Conservation (phyloP, 2,797 vertebrate species). For the Intellagama lesueurii region DNA sequence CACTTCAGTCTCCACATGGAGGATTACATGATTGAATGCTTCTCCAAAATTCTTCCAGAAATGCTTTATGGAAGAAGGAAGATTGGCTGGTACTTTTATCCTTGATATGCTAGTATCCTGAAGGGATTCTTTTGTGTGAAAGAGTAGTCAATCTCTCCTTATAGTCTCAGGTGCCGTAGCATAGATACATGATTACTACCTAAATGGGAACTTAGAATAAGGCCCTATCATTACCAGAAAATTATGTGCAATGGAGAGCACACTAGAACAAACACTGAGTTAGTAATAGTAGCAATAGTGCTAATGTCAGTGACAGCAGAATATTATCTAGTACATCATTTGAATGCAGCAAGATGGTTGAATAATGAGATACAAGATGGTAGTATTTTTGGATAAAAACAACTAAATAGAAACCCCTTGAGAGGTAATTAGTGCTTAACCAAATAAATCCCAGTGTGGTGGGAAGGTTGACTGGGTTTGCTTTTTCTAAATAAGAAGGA, state of each 20-base stretch:
- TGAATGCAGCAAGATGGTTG: conserved; percentile 7
- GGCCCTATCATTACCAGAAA: background rate
- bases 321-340: background rate
- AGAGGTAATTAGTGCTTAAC: conserved; percentile 73
- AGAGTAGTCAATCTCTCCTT: background rate
- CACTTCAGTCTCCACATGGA: too few species aligned
- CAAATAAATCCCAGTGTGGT: conserved; percentile 46
- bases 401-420: conserved; percentile 61
- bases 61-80: background rate
- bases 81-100: too few species aligned
- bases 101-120: background rate
- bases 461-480: background rate
- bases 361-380: conserved; percentile 38
- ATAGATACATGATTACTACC: background rate
- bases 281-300: background rate
- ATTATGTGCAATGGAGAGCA: background rate
- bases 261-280: background rate
- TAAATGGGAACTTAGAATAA: background rate
- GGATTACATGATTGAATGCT: background rate
- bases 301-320: background rate
- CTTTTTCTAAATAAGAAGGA: conserved; percentile 42
- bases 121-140: background rate
- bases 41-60: background rate
- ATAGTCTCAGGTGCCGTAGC: background rate
- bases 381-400: conserved; percentile 41